A percentile compares a stretch with the other conserved stretches of the same genome.
Conservation (phyloP, 2,888 invertebrate genomes). For the Cyclophora punctaria region DNA sequence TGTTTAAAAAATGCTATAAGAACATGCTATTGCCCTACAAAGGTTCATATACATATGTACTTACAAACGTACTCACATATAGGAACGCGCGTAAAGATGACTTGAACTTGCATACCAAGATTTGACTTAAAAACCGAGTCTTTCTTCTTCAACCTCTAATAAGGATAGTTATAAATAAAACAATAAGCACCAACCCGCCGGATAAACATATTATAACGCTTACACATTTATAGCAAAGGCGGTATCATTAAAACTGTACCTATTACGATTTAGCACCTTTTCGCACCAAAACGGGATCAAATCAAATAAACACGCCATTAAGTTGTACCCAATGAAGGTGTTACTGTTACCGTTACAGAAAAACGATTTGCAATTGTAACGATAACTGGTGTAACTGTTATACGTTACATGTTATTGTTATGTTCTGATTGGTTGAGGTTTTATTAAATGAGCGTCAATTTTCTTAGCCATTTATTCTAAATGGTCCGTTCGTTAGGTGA, state of each 20-base stretch:
- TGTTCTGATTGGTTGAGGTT: constrained; percentile 20
- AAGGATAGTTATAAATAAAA: no score
- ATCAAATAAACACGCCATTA: constrained; percentile 61
- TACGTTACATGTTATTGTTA: constrained; percentile 21
- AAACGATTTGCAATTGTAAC: constrained; percentile 46
- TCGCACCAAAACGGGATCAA: constrained; percentile 32
- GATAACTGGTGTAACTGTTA: constrained; percentile 31
- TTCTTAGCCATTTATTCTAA: constrained; percentile 9
- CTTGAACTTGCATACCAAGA: no score
- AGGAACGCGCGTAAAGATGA: no score
- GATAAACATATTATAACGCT: constrained; percentile 4
- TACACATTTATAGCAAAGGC: constrained; percentile 15
- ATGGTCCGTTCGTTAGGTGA: not conserved
- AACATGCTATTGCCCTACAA: no score
- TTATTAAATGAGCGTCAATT: constrained; percentile 10
- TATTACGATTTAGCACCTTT: constrained; percentile 29
- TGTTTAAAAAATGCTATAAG: no score
- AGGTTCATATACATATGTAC: no score
- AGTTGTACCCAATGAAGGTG: constrained; percentile 43
- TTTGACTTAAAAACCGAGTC: no score
- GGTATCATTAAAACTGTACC: constrained; percentile 28
- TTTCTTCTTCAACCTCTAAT: no score
- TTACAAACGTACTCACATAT: no score
- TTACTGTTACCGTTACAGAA: constrained; percentile 49
- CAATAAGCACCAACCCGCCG: not conserved